Base-by-base conservation (phyloP, 2,888 invertebrate genomes). In the Horisme vitalbata region DNA sequence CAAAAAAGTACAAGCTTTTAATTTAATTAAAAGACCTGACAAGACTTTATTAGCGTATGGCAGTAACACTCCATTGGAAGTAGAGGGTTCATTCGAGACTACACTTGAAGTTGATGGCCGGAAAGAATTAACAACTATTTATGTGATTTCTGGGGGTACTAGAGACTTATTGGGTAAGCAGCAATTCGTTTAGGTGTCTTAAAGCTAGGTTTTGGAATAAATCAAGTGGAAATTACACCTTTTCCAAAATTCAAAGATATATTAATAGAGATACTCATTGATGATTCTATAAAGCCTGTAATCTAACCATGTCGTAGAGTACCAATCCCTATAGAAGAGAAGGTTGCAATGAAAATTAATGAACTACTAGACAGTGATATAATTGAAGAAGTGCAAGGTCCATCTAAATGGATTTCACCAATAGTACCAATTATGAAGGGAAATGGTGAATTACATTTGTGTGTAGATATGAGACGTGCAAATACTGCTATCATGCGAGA, bases 401-500 rank as follows among this genome's bases (percentile, higher is more conserved):
- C 15, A 4, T 15, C 15, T 4, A 15, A 15, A 5, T 15, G 15
- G 15, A 5, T 15, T 15, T 15, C 15, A 15, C 5, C 15, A 15
- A 20, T 63, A n/a, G 63, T 64, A 1, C 61, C 61, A 0, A 34
- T 63, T 7, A 18, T 65, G 0, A 68, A 68, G 35, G 52, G 44
- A 0, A 41, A 56, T 20, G 61, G 57, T 0, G 63, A 64, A 0
- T 1, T n/a, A n/a, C n/a, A n/a, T 68, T 1, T 66, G 0, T 69
- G 66, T 38, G 44, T 66, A 0, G 65, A 66, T 24, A 65, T 63
- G 65, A 12, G 53, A 62, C 72, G 73, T 20, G 65, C 65, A 0
- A 66, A 66, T 36, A 1, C 1, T 2, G 62, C 64, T 0, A 65
- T 65, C 0, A 5, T 47, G 1, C 11, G 63, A 1, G 65, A 69